Base-by-base conservation (phyloP, 2,113 vertebrate genomes). In the Scophthalmus maximus region DNA sequence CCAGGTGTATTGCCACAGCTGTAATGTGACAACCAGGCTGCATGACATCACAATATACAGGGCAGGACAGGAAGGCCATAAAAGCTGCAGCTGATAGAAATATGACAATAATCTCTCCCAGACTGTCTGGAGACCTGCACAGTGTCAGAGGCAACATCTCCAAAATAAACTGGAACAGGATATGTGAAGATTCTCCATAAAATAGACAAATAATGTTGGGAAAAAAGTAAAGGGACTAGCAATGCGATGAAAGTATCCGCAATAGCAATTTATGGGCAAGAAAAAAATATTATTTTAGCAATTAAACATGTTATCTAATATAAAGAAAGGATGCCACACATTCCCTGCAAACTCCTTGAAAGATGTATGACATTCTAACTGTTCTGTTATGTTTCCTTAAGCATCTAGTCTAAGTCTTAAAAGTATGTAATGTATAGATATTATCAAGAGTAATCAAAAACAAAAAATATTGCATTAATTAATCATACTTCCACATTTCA, bases 41-140 rank as follows among this genome's bases (percentile, higher is more conserved):
- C 58, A 69, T 57, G 44, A 61, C 51, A 68, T 55, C 14, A 53
- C 12, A 65, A 36, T 65, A 58, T 55, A 66, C 71, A 78, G 63
- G 59, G 34, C 58, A 69, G 70, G 66, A 53, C 14, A n/a, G 53
- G 57, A 57, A 63, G 75, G n/a, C 53, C 65, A 78, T 76, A 68
- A 78, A 83, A 74, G 53, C 61, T 73, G 49, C 27, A 53, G 23
- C 47, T 83, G 73, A 82, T 70, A 65, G 58, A 87, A 86, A 84
- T 71, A 81, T 85, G 61, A 87, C 69, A 82, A 72, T 56, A 74
- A 82, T 73, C 71, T 80, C 15, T 66, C 26, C 40, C 23, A 55
- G 26, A 73, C 73, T 64, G 66, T 78, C 78, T 67, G 55, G 77
- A 71, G 64, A 83, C 26, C 23, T 65, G 58, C 22, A 71, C 36